Evolutionary conservation across 2,113 vertebrate genomes (phyloP).

Genomic region (Vireo altiloquus): DNA sequence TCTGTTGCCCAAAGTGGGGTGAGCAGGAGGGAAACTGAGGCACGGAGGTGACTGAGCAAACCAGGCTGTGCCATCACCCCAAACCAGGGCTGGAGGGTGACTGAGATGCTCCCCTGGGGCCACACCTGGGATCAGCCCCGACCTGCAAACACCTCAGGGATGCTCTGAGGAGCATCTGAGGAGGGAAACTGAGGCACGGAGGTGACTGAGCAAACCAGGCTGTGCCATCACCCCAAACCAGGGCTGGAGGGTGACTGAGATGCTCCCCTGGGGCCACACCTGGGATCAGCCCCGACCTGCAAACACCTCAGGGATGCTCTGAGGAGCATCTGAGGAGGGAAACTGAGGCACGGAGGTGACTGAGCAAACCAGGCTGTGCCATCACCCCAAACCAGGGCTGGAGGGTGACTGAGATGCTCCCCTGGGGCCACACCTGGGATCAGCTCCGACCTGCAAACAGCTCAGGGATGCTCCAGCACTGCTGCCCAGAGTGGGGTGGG

Average conservation of each 20-base stretch:
- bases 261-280: background rate
- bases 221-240: background rate
- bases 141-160: background rate
- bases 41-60: background rate
- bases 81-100: background rate
- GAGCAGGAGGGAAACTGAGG: background rate
- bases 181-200: background rate
- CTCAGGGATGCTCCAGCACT: background rate
- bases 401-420: fast-evolving
- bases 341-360: background rate
- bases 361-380: background rate
- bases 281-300: background rate
- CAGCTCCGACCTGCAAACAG: background rate
- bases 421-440: background rate
- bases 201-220: background rate
- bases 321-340: too few species aligned
- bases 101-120: background rate
- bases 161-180: too few species aligned
- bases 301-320: background rate
- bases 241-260: background rate
- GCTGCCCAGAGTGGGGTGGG: fast-evolving
- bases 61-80: background rate
- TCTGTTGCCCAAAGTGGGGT: fast-evolving
- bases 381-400: background rate
- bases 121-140: background rate